phyloP scores from a whole-genome alignment of 2,888 invertebrate species.

The Bellardia pandia region DNA sequence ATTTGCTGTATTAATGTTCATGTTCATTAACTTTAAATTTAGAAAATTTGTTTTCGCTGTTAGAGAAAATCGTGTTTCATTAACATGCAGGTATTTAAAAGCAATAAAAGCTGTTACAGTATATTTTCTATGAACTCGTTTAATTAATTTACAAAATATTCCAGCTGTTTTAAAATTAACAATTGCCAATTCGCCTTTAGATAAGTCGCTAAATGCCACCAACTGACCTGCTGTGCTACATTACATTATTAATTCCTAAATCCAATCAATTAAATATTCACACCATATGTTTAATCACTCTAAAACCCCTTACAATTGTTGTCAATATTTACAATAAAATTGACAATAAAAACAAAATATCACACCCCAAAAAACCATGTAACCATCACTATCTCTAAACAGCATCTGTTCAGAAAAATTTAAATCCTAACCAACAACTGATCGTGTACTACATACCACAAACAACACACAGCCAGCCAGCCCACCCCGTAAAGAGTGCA shows the following conservation, averaged over 20 bases:
- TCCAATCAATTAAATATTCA: constrained; percentile 50
- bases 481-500: constrained; percentile 38
- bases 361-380: constrained; percentile 59
- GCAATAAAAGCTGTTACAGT: constrained; percentile 6
- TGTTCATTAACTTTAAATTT: neutral
- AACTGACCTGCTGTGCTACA: too few relatives aligned
- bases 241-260: neutral
- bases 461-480: neutral
- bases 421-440: neutral
- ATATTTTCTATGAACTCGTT: neutral
- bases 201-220: neutral
- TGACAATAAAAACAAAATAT: constrained; percentile 42
- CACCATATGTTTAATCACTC: constrained; percentile 55
- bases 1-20: constrained; percentile 1
- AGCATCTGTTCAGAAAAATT: constrained; percentile 66
- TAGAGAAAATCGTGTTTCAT: constrained; percentile 25
- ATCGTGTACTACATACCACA: constrained; percentile 63
- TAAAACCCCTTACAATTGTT: constrained; percentile 62
- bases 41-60: too few relatives aligned
- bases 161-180: too few relatives aligned
- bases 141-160: too few relatives aligned
- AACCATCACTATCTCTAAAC: constrained; percentile 4
- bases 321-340: constrained; percentile 67
- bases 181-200: too few relatives aligned
- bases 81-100: constrained; percentile 30